Evolutionary conservation across 2,113 vertebrate species (phyloP).

Genomic region (Rhipidura dahli): DNA sequence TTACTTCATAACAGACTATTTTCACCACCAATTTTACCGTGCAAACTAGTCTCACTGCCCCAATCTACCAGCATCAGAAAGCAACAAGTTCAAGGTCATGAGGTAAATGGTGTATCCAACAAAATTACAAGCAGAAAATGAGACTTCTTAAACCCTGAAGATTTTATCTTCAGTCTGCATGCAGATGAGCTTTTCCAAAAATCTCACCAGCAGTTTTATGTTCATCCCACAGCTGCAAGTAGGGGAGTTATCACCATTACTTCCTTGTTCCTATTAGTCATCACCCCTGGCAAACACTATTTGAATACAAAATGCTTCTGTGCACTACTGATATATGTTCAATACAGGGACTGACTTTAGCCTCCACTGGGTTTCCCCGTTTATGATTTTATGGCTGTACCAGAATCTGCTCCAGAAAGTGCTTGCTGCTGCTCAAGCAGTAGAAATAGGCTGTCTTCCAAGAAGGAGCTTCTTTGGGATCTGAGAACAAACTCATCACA

Average conservation of each 20-base stretch:
- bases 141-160: background rate
- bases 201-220: background rate
- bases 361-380: background rate
- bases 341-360: background rate
- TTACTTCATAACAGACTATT: background rate
- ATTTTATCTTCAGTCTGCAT: background rate
- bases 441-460: slow-evolving; percentile 93
- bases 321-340: background rate
- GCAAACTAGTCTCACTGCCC: background rate
- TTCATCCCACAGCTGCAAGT: background rate
- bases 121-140: background rate
- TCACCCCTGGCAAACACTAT: background rate
- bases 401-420: slow-evolving; percentile 94
- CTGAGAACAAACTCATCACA: slow-evolving; percentile 82
- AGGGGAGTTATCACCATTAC: background rate
- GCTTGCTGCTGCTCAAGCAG: slow-evolving; percentile 88
- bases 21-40: background rate
- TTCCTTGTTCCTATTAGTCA: background rate
- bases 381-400: slow-evolving; percentile 67
- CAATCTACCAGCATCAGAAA: background rate
- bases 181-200: background rate
- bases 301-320: background rate
- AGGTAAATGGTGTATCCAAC: background rate
- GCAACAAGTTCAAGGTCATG: background rate
- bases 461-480: slow-evolving; percentile 71